Evolutionary conservation across 2,888 invertebrate species (phyloP), one percentile per base, ranked within the genome.

Genomic region (Thera britannica): DNA sequence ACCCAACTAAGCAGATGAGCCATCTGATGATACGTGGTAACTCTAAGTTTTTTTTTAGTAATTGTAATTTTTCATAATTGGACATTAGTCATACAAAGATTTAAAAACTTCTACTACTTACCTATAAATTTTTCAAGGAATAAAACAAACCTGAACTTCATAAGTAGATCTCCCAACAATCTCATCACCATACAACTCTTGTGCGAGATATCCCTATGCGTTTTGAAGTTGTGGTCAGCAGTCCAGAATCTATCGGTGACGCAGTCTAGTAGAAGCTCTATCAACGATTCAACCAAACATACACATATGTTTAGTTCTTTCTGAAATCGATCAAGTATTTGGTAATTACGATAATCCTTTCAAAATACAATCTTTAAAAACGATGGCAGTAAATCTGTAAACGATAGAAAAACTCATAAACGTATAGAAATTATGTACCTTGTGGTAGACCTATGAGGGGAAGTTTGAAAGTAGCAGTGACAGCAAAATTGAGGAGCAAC

Each of bases 211-310:
- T 94, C 92, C 69, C 92, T 83, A 62, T 92, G 86, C 2, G 87
- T 89, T 77, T 92, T 90, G 57, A 89, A 87, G 51, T 80, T 83
- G 62, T 92, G 90, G 44, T 93, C 89, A 7, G 78, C 70, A 49
- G 87, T 83, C 96, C 96, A 96, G 71, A 96, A 94, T 49, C 84
- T 82, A 34, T 94, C 93, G 77, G 85, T 90, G 0, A 96, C 85
- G 77, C 95, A 95, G 48, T 93, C 87, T 35, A 90, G 81, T 61
- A 96, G 80, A 63, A 96, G 85, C 57, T 90, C 85, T 2, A 94
- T 82, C 0, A 95, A 82, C 72, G 93, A 87, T 69, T 94, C 90
- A n/a, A 94, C 77, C 58, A 95, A 78, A 67, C 78, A 80, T 8
- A 95, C 72, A 68, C 93, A 88, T 36, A 83, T 80, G 78, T 94